Conservation (phyloP, 2,797 vertebrate genomes). For the Australoheros facetus region DNA sequence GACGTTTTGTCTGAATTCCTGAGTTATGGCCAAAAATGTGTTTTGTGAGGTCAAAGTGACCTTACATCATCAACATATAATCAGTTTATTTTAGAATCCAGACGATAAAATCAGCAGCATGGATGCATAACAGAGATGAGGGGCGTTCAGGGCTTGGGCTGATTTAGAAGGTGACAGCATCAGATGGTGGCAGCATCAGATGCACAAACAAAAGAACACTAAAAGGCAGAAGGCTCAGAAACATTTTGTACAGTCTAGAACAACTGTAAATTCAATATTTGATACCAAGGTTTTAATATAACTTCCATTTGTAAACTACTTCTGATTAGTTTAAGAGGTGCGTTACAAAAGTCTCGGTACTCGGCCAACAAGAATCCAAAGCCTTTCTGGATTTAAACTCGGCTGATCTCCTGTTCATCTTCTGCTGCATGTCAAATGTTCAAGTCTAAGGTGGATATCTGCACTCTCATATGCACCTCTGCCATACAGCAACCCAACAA, state of each 20-base stretch:
- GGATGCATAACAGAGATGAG: neutral
- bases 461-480: too few relatives aligned
- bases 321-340: neutral
- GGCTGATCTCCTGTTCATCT: neutral
- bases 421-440: neutral
- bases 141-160: neutral
- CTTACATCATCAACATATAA: neutral
- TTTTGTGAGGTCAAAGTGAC: neutral
- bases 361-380: neutral
- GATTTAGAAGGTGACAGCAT: neutral
- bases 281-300: neutral
- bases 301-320: neutral
- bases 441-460: too few relatives aligned
- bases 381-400: accelerated
- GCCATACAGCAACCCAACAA: too few relatives aligned
- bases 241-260: neutral
- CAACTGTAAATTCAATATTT: neutral
- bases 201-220: neutral
- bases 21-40: neutral
- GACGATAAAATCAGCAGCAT: accelerated
- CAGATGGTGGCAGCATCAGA: neutral
- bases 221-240: neutral
- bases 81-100: neutral
- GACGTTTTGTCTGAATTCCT: neutral
- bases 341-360: accelerated